Percentiles rank a stretch among this genome's conserved stretches.
These are phyloP conservation scores for Gymnoscopelus braueri DNA, from an alignment of 2,797 vertebrate species.

Conservation along the genomic window DNA sequence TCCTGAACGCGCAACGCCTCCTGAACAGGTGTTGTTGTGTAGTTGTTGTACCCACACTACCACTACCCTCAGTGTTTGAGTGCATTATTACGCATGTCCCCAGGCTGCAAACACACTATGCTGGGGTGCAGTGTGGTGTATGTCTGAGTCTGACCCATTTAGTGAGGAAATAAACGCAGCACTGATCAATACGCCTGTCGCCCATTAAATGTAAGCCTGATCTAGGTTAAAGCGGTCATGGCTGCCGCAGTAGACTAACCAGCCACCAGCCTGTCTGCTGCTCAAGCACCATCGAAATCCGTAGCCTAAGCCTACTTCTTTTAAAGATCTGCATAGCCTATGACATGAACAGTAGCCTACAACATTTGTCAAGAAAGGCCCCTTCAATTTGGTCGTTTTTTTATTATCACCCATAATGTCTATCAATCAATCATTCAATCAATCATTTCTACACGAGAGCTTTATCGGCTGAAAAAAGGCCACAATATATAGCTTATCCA, in stretches of 20 bases:
- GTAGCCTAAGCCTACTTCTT: no score
- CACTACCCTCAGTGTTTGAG: constrained; percentile 1
- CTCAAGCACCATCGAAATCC: background rate
- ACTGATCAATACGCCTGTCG: constrained; percentile 37
- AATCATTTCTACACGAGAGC: no score
- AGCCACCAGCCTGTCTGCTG: background rate
- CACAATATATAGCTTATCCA: no score
- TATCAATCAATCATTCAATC: no score
- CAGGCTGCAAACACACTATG: background rate
- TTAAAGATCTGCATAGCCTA: no score
- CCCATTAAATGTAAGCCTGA: constrained; percentile 44
- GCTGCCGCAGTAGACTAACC: constrained; percentile 1
- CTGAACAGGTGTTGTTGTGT: constrained; percentile 10
- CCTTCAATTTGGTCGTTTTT: no score
- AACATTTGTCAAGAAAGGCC: no score
- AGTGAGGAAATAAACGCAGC: constrained; percentile 24
- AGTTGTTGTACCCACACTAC: no score
- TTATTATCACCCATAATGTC: no score
- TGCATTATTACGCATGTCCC: constrained; percentile 39
- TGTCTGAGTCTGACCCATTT: constrained; percentile 17
- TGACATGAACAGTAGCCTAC: no score
- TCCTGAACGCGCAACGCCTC: no score
- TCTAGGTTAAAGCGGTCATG: constrained; percentile 8
- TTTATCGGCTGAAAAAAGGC: no score
- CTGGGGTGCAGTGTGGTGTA: constrained; percentile 5